Evolutionary conservation across 2,113 vertebrate species (phyloP), one percentile per base, ranked within the genome.

Genomic region (Sisor rabdophorus): DNA sequence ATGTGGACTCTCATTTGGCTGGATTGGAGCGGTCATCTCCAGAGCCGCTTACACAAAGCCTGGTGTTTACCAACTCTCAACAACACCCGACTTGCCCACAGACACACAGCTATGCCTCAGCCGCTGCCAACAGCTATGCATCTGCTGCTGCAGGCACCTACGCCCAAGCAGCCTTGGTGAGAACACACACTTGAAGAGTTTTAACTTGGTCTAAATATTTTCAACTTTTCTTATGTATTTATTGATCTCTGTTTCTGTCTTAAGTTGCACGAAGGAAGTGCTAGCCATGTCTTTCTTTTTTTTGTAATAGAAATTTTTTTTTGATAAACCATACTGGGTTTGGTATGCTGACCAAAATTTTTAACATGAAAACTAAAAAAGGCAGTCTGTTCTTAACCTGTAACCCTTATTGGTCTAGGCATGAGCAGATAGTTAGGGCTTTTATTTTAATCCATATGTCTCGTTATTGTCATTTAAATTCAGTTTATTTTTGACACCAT

Each of bases 1-100:
- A 81, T 0, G 83, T 89, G 65, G 73, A 81, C 81, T 85, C 91
- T n/a, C 47, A 84, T 73, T 91, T 92, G 78, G 87, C 90, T 3
- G 83, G 88, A 0, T 92, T 93, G 48, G 95, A 96, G 83, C 16
- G 86, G 28, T 10, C 93, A 0, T 93, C 93, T 67, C 80, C 93
- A 1, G 95, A 95, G 77, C 89, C 90, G 82, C 94, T 98, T 79
- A 92, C 93, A 48, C 95, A 98, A 89, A 94, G 95, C 28, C 88
- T 98, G 79, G 94, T 98, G 71, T 99, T 99, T 88, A 99, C 95
- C 73, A 99, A 98, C 89, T 99, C 96, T 81, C 95, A 98, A 85
- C 83, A 83, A 69, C 85, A 94, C 82, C 86, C 93, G 80, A 92
- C 91, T 83, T 87, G 89, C 85, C 87, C 90, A 73, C 84, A 92